A percentile compares a stretch with the other conserved stretches of the same genome.
Evolutionary conservation across 2,888 invertebrate species (phyloP).

Genomic region (Oxyteleia sp.): DNA sequence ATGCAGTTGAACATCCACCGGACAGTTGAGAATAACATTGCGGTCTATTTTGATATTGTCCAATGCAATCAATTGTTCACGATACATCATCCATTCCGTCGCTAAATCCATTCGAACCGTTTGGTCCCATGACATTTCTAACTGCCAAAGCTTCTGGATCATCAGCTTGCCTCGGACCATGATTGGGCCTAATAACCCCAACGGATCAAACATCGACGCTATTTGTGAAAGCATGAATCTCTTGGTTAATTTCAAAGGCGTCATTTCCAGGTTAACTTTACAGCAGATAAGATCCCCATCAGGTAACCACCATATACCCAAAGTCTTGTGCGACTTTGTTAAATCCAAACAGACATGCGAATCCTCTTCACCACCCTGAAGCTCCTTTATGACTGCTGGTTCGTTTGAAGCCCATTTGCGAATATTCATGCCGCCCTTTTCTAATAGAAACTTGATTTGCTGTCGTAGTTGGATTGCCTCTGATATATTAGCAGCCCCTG

Average conservation of each 20-base stretch:
- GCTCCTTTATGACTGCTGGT: neutral
- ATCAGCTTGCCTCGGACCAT: conserved; percentile 7
- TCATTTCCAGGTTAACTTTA: too few relatives aligned
- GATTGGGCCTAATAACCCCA: conserved; percentile 12
- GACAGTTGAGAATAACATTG: too few relatives aligned
- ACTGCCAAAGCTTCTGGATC: conserved; percentile 23
- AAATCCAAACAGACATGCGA: conserved; percentile 10
- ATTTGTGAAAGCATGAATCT: conserved; percentile 5
- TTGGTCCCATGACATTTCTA: conserved; percentile 23
- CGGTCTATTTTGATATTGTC: too few relatives aligned
- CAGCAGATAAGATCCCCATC: neutral
- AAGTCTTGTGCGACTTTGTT: neutral
- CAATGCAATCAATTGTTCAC: too few relatives aligned
- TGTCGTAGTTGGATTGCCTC: neutral
- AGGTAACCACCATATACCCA: conserved; percentile 15
- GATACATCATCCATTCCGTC: neutral
- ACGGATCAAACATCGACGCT: conserved; percentile 14
- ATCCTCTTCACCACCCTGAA: neutral
- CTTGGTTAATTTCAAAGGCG: conserved; percentile 14
- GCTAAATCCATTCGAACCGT: neutral
- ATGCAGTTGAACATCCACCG: conserved; percentile 41
- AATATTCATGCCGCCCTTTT: conserved; percentile 12
- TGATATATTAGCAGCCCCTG: neutral
- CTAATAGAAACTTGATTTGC: neutral
- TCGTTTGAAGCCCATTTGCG: conserved; percentile 20